Evolutionary conservation across 2,888 invertebrate genomes (phyloP).

Genomic region (Plebejus argus): DNA sequence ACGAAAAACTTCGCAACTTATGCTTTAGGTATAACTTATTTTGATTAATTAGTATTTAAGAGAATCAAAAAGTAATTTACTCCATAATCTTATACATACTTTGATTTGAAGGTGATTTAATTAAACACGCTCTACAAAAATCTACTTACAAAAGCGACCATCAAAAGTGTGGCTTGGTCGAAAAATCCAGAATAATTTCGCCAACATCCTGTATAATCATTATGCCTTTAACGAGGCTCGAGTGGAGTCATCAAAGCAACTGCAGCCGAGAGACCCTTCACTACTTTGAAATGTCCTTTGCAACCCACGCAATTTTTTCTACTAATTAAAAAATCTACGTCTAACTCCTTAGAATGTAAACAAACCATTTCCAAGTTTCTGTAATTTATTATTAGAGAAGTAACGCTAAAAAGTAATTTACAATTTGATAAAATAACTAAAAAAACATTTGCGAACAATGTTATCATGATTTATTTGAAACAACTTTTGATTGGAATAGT

Average conservation of each 20-base stretch:
- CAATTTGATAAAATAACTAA: not conserved
- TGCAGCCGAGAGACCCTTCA: slow-evolving; percentile 6
- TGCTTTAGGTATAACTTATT: too few relatives aligned
- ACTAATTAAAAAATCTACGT: slow-evolving; percentile 26
- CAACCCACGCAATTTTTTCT: slow-evolving; percentile 9
- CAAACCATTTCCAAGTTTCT: not conserved
- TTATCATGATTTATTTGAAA: too few relatives aligned
- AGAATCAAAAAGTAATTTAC: too few relatives aligned
- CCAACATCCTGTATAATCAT: slow-evolving; percentile 3
- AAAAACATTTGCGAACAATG: too few relatives aligned
- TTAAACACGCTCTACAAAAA: too few relatives aligned
- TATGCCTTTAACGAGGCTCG: slow-evolving; percentile 18
- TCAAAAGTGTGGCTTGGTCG: not conserved
- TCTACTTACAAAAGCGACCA: too few relatives aligned
- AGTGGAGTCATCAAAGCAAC: slow-evolving; percentile 21
- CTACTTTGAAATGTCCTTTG: slow-evolving; percentile 21
- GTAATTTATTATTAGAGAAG: not conserved
- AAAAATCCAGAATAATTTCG: not conserved
- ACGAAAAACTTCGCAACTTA: too few relatives aligned
- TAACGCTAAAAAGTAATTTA: not conserved
- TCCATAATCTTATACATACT: too few relatives aligned
- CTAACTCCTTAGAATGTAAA: slow-evolving; percentile 2
- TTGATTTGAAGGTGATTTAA: too few relatives aligned
- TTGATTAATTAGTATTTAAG: too few relatives aligned
- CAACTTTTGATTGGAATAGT: too few relatives aligned